Evolutionary conservation across 2,797 vertebrate species (phyloP).

Genomic region (Acestrorhynchus altus): DNA sequence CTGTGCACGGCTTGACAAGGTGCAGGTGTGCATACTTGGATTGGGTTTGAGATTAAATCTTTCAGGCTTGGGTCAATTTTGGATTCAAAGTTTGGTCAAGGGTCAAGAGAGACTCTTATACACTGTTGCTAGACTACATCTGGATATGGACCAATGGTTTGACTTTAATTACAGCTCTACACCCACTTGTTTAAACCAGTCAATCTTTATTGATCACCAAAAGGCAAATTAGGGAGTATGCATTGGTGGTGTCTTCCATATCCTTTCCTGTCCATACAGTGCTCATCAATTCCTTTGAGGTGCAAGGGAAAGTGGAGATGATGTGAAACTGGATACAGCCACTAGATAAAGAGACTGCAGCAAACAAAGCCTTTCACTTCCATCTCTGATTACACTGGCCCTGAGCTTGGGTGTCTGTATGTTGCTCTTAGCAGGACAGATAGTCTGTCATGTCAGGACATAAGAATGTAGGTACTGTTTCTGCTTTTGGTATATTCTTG

Average conservation of each 20-base stretch:
- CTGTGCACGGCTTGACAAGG: too few species aligned
- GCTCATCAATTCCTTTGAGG: background rate
- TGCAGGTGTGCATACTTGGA: too few species aligned
- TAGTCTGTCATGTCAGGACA: constrained; percentile 36
- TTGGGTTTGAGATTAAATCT: too few species aligned
- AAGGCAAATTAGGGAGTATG: background rate
- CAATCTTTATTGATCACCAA: background rate
- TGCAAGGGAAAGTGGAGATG: constrained; percentile 15
- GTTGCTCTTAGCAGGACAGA: background rate
- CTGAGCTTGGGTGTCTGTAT: constrained; percentile 22
- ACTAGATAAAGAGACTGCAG: constrained; percentile 45
- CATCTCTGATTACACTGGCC: constrained; percentile 37
- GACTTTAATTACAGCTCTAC: background rate
- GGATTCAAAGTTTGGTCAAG: too few species aligned
- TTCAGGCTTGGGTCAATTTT: background rate
- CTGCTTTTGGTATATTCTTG: background rate
- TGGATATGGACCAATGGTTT: background rate
- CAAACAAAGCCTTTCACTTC: constrained; percentile 23
- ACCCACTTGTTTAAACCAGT: background rate
- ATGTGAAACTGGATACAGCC: constrained; percentile 24
- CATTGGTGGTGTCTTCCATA: background rate
- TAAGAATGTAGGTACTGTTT: background rate
- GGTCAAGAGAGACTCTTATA: too few species aligned
- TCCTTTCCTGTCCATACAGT: background rate
- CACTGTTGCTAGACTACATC: background rate